Conservation (phyloP, 2,888 invertebrate genomes). For the Lithodes maja region DNA sequence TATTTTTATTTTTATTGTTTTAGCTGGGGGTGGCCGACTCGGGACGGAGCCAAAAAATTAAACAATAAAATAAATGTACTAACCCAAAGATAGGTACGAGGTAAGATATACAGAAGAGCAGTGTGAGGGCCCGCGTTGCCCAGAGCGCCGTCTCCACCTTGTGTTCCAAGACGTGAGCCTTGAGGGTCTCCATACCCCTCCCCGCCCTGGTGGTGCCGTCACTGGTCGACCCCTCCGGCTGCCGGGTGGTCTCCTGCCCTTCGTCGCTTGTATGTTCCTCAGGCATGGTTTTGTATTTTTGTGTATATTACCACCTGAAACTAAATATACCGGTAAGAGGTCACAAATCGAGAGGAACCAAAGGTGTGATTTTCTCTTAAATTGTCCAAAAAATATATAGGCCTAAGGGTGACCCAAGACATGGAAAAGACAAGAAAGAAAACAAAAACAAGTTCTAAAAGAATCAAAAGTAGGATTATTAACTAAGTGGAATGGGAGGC, state of each 20-base stretch:
- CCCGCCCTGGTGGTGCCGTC: neutral
- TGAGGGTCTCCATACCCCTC: conserved; percentile 57
- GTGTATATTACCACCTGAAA: no score
- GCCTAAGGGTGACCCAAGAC: no score
- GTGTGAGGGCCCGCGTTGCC: conserved; percentile 68
- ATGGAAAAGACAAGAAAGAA: no score
- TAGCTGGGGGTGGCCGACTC: no score
- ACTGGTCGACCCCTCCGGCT: conserved; percentile 14
- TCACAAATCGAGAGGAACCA: no score
- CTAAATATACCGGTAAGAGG: no score
- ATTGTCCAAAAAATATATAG: no score
- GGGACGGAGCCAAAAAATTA: neutral
- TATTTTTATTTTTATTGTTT: conserved; percentile 2
- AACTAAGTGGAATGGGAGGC: no score
- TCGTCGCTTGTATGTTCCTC: conserved; percentile 22
- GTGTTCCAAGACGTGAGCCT: conserved; percentile 58
- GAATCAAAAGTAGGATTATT: no score
- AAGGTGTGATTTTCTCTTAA: no score
- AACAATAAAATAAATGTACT: conserved; percentile 19
- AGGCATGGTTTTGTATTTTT: conserved; percentile 34
- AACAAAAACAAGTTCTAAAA: no score
- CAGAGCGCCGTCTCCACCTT: conserved; percentile 69
- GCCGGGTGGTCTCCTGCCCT: neutral
- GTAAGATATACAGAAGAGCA: conserved; percentile 68
- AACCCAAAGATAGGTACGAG: conserved; percentile 70